A percentile compares a stretch with the other conserved stretches of the same genome.
These are phyloP conservation scores for Perognathus longimembris DNA, from an alignment of 2,113 vertebrate species.

Conservation along the genomic window DNA sequence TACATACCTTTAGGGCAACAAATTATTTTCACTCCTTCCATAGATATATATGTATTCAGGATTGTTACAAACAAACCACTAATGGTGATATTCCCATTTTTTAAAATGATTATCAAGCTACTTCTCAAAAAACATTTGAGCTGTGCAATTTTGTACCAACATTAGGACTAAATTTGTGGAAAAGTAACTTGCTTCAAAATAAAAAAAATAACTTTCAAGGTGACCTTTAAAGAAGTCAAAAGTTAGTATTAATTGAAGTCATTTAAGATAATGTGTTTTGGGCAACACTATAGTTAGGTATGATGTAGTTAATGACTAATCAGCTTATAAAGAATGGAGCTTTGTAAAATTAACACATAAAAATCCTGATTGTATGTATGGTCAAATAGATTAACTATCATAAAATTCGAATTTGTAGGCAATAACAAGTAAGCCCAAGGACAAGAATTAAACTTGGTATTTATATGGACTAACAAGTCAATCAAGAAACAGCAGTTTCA, in stretches of 20 bases:
- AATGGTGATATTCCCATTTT: background rate
- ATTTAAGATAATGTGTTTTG: background rate
- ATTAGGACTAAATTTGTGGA: background rate
- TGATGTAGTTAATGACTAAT: constrained; percentile 6
- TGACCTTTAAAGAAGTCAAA: constrained; percentile 17
- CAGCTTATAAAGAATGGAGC: background rate
- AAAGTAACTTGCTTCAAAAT: constrained; percentile 44
- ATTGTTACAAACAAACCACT: background rate
- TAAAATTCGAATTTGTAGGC: background rate
- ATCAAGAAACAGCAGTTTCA: too few species aligned
- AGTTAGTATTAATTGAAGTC: background rate
- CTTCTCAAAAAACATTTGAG: constrained; percentile 18
- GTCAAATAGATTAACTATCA: background rate
- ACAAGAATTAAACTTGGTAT: background rate
- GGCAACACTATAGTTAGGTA: constrained; percentile 9
- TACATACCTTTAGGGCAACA: background rate
- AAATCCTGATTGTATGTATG: background rate
- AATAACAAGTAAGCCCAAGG: background rate
- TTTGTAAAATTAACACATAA: constrained; percentile 42
- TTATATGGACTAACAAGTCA: background rate
- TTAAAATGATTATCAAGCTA: background rate
- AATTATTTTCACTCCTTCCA: constrained; percentile 6
- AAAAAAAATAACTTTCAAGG: background rate
- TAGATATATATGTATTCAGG: background rate
- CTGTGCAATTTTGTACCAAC: background rate